Conservation (phyloP, 2,113 vertebrate species). For the Cynopterus brachyotis region DNA sequence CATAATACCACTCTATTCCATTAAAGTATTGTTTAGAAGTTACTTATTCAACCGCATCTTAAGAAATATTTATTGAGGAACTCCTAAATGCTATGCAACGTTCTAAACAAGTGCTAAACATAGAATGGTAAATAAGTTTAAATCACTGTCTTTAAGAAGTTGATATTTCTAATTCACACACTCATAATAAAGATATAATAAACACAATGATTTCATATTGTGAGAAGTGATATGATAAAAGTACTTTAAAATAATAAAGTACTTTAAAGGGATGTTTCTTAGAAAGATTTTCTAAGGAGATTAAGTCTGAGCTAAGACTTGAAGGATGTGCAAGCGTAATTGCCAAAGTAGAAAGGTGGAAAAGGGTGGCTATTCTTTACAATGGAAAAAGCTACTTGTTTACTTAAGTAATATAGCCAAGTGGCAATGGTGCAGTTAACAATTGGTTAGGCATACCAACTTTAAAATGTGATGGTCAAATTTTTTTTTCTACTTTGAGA, state of each 20-base stretch:
- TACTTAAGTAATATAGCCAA: neutral
- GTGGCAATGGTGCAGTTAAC: neutral
- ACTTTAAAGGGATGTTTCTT: neutral
- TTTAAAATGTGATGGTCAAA: neutral
- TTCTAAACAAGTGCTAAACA: constrained; percentile 6
- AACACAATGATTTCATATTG: neutral
- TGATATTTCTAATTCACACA: neutral
- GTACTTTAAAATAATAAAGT: neutral
- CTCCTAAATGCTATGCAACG: neutral
- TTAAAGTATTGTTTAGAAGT: neutral
- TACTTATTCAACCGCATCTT: neutral
- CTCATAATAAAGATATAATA: neutral
- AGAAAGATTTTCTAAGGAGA: neutral
- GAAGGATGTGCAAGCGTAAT: neutral
- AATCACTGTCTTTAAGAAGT: neutral
- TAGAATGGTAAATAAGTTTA: neutral
- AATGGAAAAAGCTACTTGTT: neutral
- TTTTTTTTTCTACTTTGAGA: neutral
- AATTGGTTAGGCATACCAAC: neutral
- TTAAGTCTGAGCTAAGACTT: neutral
- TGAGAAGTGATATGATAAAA: neutral
- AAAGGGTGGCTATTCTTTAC: neutral
- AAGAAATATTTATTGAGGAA: neutral
- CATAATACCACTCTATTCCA: neutral
- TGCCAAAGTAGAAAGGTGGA: neutral